Evolutionary conservation across 2,113 vertebrate genomes (phyloP).

Genomic region (Leptocoma aspasia): DNA sequence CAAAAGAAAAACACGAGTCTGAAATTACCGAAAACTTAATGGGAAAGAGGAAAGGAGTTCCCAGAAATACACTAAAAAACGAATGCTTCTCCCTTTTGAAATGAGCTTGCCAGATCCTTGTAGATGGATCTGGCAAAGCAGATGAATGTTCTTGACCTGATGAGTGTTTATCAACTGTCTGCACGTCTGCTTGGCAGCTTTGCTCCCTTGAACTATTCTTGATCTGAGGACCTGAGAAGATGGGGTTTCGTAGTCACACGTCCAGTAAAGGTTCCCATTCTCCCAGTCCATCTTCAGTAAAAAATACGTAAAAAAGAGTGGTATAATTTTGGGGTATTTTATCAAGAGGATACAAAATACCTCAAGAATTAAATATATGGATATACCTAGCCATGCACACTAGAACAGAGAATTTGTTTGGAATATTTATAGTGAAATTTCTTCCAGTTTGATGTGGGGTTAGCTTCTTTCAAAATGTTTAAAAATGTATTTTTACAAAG

Average conservation of each 20-base stretch:
- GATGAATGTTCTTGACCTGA: slow-evolving; percentile 29
- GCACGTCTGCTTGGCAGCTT: background rate
- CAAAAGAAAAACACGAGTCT: slow-evolving; percentile 62
- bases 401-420: background rate
- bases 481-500: background rate
- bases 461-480: background rate
- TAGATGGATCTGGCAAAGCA: no score
- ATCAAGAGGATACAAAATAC: background rate
- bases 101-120: slow-evolving; percentile 9
- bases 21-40: slow-evolving; percentile 62
- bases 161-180: slow-evolving; percentile 48
- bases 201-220: background rate
- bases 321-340: background rate
- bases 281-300: background rate
- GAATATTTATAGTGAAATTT: background rate
- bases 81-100: background rate
- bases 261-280: background rate
- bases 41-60: slow-evolving; percentile 46
- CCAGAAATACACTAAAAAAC: slow-evolving; percentile 35
- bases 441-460: background rate
- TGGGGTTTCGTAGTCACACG: background rate
- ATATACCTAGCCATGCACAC: background rate
- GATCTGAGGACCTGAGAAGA: background rate
- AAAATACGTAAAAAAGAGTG: background rate
- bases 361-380: background rate